A percentile compares a stretch with the other conserved stretches of the same genome.
phyloP scores from a whole-genome alignment of 1,140 invertebrate species.

The Sitodiplosis mosellana region DNA sequence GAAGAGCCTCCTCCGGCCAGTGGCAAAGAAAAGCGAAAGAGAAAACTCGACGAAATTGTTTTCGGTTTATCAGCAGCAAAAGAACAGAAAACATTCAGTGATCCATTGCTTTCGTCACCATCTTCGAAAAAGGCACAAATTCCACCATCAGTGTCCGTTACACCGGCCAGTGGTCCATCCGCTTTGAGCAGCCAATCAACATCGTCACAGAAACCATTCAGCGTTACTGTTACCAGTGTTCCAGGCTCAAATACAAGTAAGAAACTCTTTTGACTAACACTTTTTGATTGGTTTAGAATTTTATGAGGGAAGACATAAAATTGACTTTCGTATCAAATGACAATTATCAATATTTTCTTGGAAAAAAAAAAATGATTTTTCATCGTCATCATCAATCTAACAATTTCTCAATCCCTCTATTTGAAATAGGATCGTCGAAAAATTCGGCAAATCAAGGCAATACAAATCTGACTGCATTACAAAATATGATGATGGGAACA shows the following conservation, averaged over 20 bases:
- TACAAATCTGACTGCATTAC: slow-evolving; percentile 45
- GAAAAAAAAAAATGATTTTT: not conserved
- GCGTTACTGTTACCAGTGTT: slow-evolving; percentile 63
- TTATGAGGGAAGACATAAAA: not conserved
- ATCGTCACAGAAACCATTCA: slow-evolving; percentile 51
- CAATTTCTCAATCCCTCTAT: no score
- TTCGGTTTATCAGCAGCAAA: slow-evolving; percentile 71
- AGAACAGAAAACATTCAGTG: slow-evolving; percentile 42
- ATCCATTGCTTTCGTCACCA: slow-evolving; percentile 17
- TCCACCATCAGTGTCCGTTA: slow-evolving; percentile 58
- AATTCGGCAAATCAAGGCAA: not conserved
- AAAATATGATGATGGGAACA: slow-evolving; percentile 21
- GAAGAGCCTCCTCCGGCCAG: slow-evolving; percentile 36
- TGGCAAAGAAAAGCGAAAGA: slow-evolving; percentile 73
- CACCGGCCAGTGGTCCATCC: slow-evolving; percentile 48
- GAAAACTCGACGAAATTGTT: slow-evolving; percentile 81
- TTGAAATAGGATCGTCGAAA: not conserved
- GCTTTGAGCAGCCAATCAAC: slow-evolving; percentile 28
- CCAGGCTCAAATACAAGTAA: slow-evolving; percentile 25
- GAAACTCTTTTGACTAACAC: not conserved
- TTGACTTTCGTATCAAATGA: not conserved
- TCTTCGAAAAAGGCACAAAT: slow-evolving; percentile 44
- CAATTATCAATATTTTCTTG: not conserved
- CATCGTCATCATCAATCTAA: no score
- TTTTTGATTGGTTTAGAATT: slow-evolving; percentile 11